phyloP scores from a whole-genome alignment of 2,888 invertebrate genomes.

The Escarpia spicata region DNA sequence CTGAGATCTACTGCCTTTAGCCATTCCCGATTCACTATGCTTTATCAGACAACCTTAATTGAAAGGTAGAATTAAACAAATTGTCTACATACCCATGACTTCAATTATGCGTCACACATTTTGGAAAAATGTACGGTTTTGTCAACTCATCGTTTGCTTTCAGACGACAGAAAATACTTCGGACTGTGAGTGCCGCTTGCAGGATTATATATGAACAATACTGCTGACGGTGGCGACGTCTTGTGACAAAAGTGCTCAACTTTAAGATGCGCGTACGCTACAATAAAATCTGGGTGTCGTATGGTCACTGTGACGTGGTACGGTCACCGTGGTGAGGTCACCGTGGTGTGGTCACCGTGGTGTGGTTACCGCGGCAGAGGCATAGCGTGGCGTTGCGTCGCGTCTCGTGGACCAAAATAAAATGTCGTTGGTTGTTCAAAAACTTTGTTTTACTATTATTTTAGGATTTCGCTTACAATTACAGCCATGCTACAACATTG shows the following conservation, averaged over 20 bases:
- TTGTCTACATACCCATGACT: background rate
- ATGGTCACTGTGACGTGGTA: too few species aligned
- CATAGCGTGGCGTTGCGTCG: too few species aligned
- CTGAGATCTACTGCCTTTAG: background rate
- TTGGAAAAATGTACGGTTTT: background rate
- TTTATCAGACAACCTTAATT: background rate
- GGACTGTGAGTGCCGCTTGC: background rate
- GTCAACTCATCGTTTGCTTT: background rate
- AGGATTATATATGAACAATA: background rate
- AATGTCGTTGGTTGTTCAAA: too few species aligned
- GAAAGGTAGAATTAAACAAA: background rate
- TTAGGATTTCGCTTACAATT: too few species aligned
- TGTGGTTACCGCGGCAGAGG: too few species aligned
- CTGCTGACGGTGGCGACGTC: background rate
- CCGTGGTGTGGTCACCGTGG: too few species aligned
- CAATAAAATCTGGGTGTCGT: too few species aligned
- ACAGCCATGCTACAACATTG: too few species aligned
- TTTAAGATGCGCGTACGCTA: too few species aligned
- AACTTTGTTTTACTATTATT: too few species aligned
- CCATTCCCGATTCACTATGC: background rate
- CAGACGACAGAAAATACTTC: background rate
- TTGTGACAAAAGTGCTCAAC: background rate
- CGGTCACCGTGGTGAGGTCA: too few species aligned
- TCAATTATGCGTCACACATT: conserved; percentile 6
- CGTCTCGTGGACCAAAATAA: too few species aligned